Evolutionary conservation across 2,113 vertebrate species (phyloP).

Genomic region (Alectura lathami): DNA sequence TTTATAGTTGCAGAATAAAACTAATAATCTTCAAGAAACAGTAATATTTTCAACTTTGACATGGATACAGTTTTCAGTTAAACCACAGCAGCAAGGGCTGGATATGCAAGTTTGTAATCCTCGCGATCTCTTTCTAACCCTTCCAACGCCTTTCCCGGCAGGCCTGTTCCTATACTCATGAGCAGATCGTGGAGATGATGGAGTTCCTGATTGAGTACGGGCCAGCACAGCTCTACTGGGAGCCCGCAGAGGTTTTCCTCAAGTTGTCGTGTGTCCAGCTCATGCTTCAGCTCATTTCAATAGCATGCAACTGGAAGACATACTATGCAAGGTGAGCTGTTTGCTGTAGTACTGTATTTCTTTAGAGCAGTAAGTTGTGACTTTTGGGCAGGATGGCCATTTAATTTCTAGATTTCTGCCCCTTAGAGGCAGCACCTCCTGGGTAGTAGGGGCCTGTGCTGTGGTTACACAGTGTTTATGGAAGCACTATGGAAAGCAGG

Average conservation of each 20-base stretch:
- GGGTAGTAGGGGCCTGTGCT: background rate
- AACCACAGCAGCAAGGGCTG: background rate
- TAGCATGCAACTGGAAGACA: slow-evolving; percentile 97
- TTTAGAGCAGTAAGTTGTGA: background rate
- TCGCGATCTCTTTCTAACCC: background rate
- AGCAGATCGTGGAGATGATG: slow-evolving; percentile 99
- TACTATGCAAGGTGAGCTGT: slow-evolving; percentile 93
- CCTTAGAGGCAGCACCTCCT: rapidly evolving
- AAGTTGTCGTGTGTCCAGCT: slow-evolving; percentile 96
- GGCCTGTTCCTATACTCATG: slow-evolving; percentile 94
- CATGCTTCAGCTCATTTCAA: slow-evolving; percentile 95
- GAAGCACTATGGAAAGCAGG: background rate
- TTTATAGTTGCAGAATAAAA: background rate
- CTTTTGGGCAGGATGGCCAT: background rate
- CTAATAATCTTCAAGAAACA: background rate
- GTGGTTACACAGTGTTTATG: background rate
- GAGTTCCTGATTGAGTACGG: slow-evolving; percentile 97
- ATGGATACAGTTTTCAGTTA: background rate
- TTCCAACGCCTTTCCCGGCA: slow-evolving; percentile 47
- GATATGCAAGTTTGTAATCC: background rate
- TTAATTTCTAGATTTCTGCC: background rate
- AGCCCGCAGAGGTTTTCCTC: slow-evolving; percentile 97
- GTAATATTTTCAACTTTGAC: background rate
- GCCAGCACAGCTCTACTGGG: slow-evolving; percentile 94
- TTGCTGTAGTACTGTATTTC: background rate